phyloP scores from a whole-genome alignment of 2,888 invertebrate species.

The Yponomeuta sedellus region DNA sequence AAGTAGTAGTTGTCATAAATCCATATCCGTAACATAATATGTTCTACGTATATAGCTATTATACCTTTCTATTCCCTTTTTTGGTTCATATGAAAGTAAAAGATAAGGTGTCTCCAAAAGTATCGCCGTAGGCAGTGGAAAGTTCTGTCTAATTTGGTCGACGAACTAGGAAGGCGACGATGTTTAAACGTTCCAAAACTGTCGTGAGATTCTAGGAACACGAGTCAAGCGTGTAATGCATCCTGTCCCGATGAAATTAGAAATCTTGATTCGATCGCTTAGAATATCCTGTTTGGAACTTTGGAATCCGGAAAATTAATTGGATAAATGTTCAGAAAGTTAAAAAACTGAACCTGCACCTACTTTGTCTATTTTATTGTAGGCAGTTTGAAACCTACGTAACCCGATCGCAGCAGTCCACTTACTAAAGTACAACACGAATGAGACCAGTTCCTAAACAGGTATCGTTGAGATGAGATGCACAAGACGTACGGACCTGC shows the following conservation, averaged over 20 bases:
- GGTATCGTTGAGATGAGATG: slow-evolving; percentile 33
- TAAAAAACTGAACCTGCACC: not conserved
- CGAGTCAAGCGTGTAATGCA: not conserved
- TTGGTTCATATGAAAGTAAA: not conserved
- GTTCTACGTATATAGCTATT: too few relatives aligned
- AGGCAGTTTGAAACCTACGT: not conserved
- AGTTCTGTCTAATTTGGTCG: not conserved
- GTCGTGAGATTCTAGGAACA: not conserved
- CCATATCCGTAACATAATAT: not conserved
- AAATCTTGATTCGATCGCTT: not conserved
- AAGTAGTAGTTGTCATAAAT: too few relatives aligned
- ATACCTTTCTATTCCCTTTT: not conserved
- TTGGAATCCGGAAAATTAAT: not conserved
- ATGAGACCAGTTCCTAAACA: slow-evolving; percentile 28
- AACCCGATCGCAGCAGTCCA: not conserved
- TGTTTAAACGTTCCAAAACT: not conserved
- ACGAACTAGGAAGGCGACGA: not conserved
- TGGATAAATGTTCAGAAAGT: not conserved
- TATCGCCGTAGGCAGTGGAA: not conserved
- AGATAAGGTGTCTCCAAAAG: not conserved
- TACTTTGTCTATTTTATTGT: not conserved
- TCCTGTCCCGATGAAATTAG: not conserved
- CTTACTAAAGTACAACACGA: not conserved
- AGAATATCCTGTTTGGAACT: not conserved
- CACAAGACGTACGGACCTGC: slow-evolving; percentile 34